A percentile compares a stretch with the other conserved stretches of the same genome.
Evolutionary conservation across 2,888 invertebrate species (phyloP).

Genomic region (Stramonita haemastoma): DNA sequence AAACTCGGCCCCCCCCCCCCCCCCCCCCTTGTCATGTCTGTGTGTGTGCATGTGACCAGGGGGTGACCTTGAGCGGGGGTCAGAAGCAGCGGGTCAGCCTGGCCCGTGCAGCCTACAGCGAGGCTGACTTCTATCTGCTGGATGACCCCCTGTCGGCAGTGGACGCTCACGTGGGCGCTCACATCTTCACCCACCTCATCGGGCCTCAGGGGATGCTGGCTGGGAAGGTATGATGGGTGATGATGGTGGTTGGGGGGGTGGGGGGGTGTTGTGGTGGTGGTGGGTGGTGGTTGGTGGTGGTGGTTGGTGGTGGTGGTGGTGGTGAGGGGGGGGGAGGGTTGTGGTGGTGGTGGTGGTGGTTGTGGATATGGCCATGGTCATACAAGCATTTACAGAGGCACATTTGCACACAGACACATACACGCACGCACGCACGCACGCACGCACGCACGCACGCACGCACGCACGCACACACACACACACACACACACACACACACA

Average conservation of each 20-base stretch:
- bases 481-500: neutral
- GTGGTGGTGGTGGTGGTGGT: no score
- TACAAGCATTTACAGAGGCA: no score
- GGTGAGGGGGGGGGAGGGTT: no score
- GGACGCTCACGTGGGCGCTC: slow-evolving; percentile 76
- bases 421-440: no score
- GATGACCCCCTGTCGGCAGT: slow-evolving; percentile 78
- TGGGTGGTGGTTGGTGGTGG: no score
- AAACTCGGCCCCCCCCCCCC: no score
- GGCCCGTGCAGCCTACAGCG: slow-evolving; percentile 75
- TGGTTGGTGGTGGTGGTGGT: neutral
- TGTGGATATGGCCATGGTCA: no score
- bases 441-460: neutral
- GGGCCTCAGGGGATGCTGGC: slow-evolving; percentile 72
- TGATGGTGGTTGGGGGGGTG: neutral
- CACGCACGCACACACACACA: neutral
- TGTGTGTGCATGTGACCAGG: no score
- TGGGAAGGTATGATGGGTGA: slow-evolving; percentile 61
- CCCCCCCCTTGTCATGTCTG: neutral
- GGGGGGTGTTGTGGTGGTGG: no score
- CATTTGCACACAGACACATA: no score
- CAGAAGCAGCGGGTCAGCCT: slow-evolving; percentile 76
- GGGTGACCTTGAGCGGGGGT: slow-evolving; percentile 77
- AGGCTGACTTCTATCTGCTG: slow-evolving; percentile 75
- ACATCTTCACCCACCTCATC: slow-evolving; percentile 76